Base-by-base conservation (phyloP, 2,888 invertebrate genomes). In the Zygaena filipendulae region DNA sequence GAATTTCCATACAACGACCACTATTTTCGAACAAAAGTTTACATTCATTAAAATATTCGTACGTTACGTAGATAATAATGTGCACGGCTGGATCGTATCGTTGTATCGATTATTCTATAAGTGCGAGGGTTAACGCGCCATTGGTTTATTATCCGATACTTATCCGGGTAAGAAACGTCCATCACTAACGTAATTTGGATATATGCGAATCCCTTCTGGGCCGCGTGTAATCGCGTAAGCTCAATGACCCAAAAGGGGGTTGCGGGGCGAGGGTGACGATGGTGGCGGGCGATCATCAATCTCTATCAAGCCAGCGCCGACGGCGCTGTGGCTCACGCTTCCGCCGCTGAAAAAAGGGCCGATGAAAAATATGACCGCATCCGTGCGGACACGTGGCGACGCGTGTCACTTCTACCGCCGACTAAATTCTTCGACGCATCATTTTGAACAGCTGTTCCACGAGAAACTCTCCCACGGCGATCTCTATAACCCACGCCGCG, bases 141-240 rank as follows among this genome's bases (percentile, higher is more conserved):
- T 38, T 44, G 51, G 52, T 54, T 61, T 60, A 58, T 59, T 49
- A 46, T 47, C 40, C 49, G 52, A 52, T 63, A 60, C 59, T 60
- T 56, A 61, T 56, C 57, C 53, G 51, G 54, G 55, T 64, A 72
- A 74, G 72, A 67, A 70, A 69, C 70, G 74, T 75, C 75, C 64
- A 69, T 79, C 74, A 72, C 52, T 43, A 44, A 49, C 45, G 63
- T 75, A 77, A 77, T 79, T 77, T 77, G 77, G 71, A 75, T 79
- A 71, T 72, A 75, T 75, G 70, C 68, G 72, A 64, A 62, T 62
- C 63, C 70, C 66, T 59, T 61, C 53, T 51, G 60, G 59, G 49
- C 52, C 51, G 52, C 25, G 49, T 47, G 57, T 72, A 71, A 70
- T 67, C 70, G 68, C 56, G 60, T 57, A 57, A 61, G 67, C 67